Conservation (phyloP, 2,888 invertebrate genomes). For the Drosophila acutilabella region DNA sequence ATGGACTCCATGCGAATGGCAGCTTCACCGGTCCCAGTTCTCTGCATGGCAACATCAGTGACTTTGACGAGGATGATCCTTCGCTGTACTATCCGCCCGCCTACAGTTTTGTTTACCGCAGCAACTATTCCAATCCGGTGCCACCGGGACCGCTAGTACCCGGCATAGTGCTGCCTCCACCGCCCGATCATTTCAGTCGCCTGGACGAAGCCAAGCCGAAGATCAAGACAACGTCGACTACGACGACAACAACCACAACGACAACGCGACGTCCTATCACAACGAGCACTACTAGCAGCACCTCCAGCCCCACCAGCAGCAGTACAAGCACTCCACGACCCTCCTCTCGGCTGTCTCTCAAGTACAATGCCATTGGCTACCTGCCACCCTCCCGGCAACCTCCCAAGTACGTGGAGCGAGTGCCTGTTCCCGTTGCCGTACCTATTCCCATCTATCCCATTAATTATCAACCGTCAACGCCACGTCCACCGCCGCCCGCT, state of each 20-base stretch:
- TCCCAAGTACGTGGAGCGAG: slow-evolving; percentile 64
- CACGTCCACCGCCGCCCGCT: slow-evolving; percentile 42
- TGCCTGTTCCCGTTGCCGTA: slow-evolving; percentile 81
- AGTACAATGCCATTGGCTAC: slow-evolving; percentile 68
- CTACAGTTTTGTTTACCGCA: slow-evolving; percentile 93
- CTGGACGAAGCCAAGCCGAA: slow-evolving; percentile 86
- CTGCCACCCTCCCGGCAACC: slow-evolving; percentile 86
- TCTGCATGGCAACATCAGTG: slow-evolving; percentile 87
- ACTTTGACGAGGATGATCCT: slow-evolving; percentile 95
- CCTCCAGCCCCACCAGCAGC: slow-evolving; percentile 58
- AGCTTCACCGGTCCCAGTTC: slow-evolving; percentile 86
- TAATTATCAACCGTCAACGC: slow-evolving; percentile 69
- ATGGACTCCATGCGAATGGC: slow-evolving; percentile 86
- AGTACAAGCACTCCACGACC: slow-evolving; percentile 53
- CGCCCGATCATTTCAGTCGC: slow-evolving; percentile 93
- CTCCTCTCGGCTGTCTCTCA: slow-evolving; percentile 67
- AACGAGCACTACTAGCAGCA: slow-evolving; percentile 82
- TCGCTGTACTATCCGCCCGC: slow-evolving; percentile 96
- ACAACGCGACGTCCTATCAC: slow-evolving; percentile 74
- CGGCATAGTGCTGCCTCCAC: slow-evolving; percentile 94
- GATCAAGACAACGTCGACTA: slow-evolving; percentile 65
- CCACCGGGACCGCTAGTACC: slow-evolving; percentile 95
- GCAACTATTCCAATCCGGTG: slow-evolving; percentile 90
- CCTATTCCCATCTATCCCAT: slow-evolving; percentile 80
- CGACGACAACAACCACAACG: slow-evolving; percentile 82